These are phyloP conservation scores for Neotoma lepida DNA, from an alignment of 2,113 vertebrate species.

Conservation along the genomic window DNA sequence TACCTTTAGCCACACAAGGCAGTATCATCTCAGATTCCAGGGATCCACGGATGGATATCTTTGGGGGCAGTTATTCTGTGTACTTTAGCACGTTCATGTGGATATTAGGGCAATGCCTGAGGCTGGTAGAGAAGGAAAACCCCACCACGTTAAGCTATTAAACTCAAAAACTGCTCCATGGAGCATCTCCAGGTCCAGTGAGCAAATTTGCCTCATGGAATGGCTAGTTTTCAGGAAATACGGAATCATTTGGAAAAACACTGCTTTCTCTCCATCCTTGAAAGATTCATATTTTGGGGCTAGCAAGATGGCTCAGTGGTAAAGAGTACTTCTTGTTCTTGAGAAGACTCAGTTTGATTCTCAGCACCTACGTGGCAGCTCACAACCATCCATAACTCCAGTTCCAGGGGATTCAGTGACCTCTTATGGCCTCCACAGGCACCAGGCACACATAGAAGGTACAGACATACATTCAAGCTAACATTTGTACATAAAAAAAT, in stretches of 20 bases:
- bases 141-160: neutral
- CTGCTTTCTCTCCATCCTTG: neutral
- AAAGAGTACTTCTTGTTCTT: neutral
- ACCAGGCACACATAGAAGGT: neutral
- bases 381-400: neutral
- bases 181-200: neutral
- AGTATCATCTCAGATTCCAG: neutral
- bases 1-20: neutral
- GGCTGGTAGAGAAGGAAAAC: neutral
- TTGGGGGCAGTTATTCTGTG: neutral
- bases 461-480: neutral
- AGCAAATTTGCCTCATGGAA: neutral
- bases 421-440: neutral
- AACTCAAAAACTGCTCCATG: neutral
- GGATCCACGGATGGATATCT: neutral
- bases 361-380: neutral
- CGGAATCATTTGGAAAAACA: neutral
- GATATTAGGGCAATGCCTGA: neutral
- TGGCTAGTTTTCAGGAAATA: neutral
- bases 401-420: neutral
- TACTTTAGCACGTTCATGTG: neutral
- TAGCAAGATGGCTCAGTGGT: neutral
- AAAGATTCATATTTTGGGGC: neutral
- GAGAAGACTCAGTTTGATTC: neutral
- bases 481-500: neutral